These are phyloP conservation scores for Colletes latitarsis DNA, from an alignment of 1,140 invertebrate genomes.

Conservation along the genomic window DNA sequence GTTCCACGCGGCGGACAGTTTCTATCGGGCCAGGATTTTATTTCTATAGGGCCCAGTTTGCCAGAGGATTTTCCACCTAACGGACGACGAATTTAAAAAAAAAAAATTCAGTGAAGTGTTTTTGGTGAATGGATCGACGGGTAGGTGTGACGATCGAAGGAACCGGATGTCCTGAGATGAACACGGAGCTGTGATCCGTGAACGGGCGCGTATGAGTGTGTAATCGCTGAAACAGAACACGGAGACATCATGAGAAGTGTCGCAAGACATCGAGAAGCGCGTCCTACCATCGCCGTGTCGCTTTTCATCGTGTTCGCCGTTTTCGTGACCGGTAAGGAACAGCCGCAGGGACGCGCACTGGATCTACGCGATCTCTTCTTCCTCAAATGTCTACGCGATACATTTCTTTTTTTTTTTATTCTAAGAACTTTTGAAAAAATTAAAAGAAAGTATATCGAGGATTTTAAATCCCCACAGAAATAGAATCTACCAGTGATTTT, in stretches of 20 bases:
- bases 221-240: constrained; percentile 37
- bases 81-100: neutral
- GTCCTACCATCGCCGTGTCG: constrained; percentile 60
- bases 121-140: constrained; percentile 30
- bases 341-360: neutral
- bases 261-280: constrained; percentile 66
- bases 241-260: constrained; percentile 70
- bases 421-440: too few species aligned
- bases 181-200: constrained; percentile 63
- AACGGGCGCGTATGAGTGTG: constrained; percentile 50
- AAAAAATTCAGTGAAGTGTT: neutral
- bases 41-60: neutral
- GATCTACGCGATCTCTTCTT: neutral
- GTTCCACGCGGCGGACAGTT: constrained; percentile 8
- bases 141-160: constrained; percentile 9
- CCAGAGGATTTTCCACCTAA: neutral
- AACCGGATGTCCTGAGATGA: constrained; percentile 66
- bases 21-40: neutral
- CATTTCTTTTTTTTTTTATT: too few species aligned
- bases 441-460: too few species aligned
- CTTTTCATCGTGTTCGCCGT: constrained; percentile 66
- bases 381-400: too few species aligned
- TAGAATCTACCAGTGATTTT: too few species aligned
- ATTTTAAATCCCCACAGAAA: too few species aligned
- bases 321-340: constrained; percentile 72